phyloP scores from a whole-genome alignment of 2,113 vertebrate species.

The Cynocephalus volans region DNA sequence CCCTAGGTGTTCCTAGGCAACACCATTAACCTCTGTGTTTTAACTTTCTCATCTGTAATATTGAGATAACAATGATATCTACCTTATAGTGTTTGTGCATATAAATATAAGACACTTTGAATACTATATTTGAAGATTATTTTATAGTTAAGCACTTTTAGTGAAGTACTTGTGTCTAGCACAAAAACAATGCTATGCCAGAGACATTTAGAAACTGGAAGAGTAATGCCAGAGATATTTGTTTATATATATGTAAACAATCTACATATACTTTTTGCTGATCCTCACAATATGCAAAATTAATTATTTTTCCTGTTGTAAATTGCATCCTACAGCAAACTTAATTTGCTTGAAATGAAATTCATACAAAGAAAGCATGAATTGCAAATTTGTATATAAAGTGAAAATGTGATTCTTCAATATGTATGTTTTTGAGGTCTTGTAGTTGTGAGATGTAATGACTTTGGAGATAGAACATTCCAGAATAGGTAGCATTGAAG shows the following conservation, averaged over 20 bases:
- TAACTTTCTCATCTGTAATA: neutral
- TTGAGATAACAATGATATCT: neutral
- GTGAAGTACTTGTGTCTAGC: neutral
- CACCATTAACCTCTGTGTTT: neutral
- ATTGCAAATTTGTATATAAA: neutral
- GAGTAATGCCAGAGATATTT: neutral
- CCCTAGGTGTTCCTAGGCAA: neutral
- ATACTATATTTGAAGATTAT: neutral
- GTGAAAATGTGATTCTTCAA: neutral
- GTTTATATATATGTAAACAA: neutral
- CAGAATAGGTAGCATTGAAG: neutral
- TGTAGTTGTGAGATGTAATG: neutral
- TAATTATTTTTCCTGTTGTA: slow-evolving; percentile 25
- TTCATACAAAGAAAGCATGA: neutral
- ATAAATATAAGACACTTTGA: neutral
- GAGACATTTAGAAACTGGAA: neutral
- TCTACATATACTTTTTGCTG: neutral
- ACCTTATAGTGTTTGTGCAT: neutral
- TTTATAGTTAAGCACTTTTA: neutral
- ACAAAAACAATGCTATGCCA: neutral
- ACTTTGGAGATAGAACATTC: neutral
- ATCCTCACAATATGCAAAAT: neutral
- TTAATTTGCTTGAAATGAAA: slow-evolving; percentile 52
- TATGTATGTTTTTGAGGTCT: neutral
- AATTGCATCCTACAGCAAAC: slow-evolving; percentile 34